Evolutionary conservation across 2,113 vertebrate species (phyloP), one percentile per base, ranked within the genome.

Genomic region (Gallinago undulata): DNA sequence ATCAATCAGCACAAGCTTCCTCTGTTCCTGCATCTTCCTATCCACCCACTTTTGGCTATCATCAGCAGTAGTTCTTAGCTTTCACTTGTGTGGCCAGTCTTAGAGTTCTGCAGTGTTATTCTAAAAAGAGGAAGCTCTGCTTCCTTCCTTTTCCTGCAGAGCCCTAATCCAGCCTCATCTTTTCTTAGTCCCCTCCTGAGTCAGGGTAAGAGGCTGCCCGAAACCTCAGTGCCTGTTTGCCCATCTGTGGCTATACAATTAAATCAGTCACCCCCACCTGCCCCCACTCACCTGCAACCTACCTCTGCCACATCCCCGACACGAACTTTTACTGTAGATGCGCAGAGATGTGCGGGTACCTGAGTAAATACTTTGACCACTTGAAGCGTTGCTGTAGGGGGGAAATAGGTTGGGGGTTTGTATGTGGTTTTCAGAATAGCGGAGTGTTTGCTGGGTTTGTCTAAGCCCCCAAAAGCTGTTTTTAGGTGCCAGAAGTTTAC

Each of bases 211-310:
- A 5, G 68, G 19, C 62, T 70, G 13, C 31, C 47, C 47, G 30
- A 60, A 90, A 45, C 37, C 11, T 79, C n/a, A 24, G 21, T 50
- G 37, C 4, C 28, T 11, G 1, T 67, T 67, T 76, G 6, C 30
- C 22, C 13, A 14, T 45, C 37, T 75, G 48, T 2, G 4, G 3
- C 25, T 48, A 5, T 27, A 35, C 30, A 56, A 48, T 41, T 84
- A 39, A 66, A 1, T 13, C 0, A 1, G 11, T 37, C 33, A 12
- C 10, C 22, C 15, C 37, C 22, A 3, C 21, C 11, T 76, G 2
- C 25, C 50, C 41, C 9, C 1, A 1, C 13, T 77, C 24, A 30
- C 55, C 50, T 90, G 30, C 14, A 77, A 1, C 7, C 31, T 37
- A 4, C 12, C 84, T 41, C 37, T 82, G 43, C 39, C 48, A 56